Percentiles rank a stretch among this genome's conserved stretches.
phyloP scores from a whole-genome alignment of 1,140 invertebrate species.

The Macrocentrus cingulum region DNA sequence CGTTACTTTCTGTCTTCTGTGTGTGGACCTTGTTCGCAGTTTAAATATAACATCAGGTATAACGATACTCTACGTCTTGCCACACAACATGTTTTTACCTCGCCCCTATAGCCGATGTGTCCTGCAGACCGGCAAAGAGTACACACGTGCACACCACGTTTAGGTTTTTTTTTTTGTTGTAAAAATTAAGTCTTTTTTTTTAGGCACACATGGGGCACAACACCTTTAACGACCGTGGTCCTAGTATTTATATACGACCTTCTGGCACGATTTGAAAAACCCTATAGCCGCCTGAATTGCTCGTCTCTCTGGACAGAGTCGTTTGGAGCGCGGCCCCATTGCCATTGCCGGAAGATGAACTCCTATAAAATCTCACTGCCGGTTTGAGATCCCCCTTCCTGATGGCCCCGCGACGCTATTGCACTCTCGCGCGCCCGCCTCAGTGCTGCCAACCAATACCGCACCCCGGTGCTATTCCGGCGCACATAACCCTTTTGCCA shows the following conservation, averaged over 20 bases:
- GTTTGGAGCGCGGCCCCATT: constrained; percentile 44
- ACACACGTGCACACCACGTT: constrained; percentile 15
- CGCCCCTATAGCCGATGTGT: too few relatives aligned
- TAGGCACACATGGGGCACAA: too few relatives aligned
- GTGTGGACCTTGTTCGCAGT: background rate
- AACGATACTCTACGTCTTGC: background rate
- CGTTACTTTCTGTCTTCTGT: background rate
- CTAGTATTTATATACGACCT: background rate
- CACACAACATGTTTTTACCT: too few relatives aligned
- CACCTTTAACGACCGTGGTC: too few relatives aligned
- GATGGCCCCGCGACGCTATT: background rate
- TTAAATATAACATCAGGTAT: too few relatives aligned
- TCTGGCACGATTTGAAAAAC: background rate
- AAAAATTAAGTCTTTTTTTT: background rate
- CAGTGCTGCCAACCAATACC: constrained; percentile 36
- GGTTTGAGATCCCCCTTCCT: constrained; percentile 39
- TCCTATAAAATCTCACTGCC: constrained; percentile 52
- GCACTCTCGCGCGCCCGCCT: background rate
- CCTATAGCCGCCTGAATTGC: too few relatives aligned
- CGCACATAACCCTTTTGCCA: constrained; percentile 36
- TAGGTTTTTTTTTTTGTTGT: background rate
- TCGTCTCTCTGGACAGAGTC: constrained; percentile 21
- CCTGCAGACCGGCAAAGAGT: too few relatives aligned
- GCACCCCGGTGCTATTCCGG: constrained; percentile 28
- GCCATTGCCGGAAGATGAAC: constrained; percentile 51